Base-by-base conservation (phyloP, 2,797 vertebrate species). In the Crenichthys baileyi region DNA sequence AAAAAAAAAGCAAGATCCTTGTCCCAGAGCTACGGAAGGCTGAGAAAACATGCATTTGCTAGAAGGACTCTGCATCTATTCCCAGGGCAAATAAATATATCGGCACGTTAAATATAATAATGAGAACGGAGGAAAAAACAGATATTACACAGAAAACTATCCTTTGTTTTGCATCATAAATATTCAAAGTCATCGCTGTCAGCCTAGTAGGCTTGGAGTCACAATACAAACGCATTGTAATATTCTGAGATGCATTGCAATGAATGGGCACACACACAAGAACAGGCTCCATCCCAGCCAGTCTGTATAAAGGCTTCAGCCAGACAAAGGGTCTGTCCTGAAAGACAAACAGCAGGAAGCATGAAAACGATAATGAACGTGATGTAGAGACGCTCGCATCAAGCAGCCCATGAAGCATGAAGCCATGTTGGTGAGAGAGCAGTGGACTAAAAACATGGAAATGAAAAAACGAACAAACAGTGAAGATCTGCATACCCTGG, bases 1-100 rank as follows among this genome's bases (percentile, higher is more conserved):
- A 29, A 68, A 83, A 79, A 70, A 82, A 75, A 85, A 84, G 82
- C 95, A 94, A 93, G 95, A 96, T 96, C 95, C 94, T 95, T 95
- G 96, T 96, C 95, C 95, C 94, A 83, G 96, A 97, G 97, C 95
- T 96, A 94, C 95, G 91, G 95, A 96, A 94, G 96, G 96, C 95
- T 93, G 94, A 95, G 95, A 94, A 93, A 95, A 96, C 93, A 96
- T 91, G 92, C 87, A 92, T 93, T 94, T 90, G 93, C 93, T 68
- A 79, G 50, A 41, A 80, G 77, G 29, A 70, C 24, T 71, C 58
- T 6, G 56, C 74, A 78, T 83, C 88, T 63, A 80, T 81, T 94
- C 89, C 84, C 79, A 77, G 31, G 70, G 53, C 73, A 85, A 85
- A 92, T 82, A 77, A 85, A 84, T 48, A 70, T 71, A 83, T 90